These are phyloP conservation scores for Rhagonycha fulva DNA, from an alignment of 2,888 invertebrate species.

Conservation along the genomic window DNA sequence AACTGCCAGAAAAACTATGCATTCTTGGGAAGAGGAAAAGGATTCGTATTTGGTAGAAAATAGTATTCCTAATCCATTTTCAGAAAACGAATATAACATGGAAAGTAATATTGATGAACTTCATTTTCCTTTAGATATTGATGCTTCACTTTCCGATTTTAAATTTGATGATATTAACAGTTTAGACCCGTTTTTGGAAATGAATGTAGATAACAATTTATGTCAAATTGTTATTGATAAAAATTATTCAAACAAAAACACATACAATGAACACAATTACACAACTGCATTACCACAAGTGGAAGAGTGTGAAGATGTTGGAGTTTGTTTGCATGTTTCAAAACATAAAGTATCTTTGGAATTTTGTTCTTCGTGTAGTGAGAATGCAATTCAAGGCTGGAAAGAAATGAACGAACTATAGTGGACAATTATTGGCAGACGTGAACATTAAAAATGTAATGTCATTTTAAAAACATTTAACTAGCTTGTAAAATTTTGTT, in stretches of 20 bases:
- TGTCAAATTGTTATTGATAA: not conserved
- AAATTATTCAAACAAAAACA: not conserved
- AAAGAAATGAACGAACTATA: conserved; percentile 24
- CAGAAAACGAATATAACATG: not conserved
- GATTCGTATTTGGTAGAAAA: conserved; percentile 5
- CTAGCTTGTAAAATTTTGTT: conserved; percentile 20
- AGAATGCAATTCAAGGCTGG: conserved; percentile 52
- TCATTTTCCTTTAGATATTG: conserved; percentile 2
- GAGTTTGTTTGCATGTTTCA: conserved; percentile 63
- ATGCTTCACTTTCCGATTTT: conserved; percentile 5
- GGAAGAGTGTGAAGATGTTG: conserved; percentile 50
- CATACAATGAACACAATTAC: conserved; percentile 46
- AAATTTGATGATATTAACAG: not conserved
- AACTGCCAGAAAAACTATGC: conserved; percentile 18
- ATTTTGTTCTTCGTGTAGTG: conserved; percentile 62
- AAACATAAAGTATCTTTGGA: conserved; percentile 62
- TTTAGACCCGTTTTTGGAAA: not conserved
- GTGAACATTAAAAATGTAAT: conserved; percentile 44
- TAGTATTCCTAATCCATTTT: not conserved
- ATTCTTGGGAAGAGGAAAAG: conserved; percentile 35
- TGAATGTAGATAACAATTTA: not conserved
- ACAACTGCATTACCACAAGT: conserved; percentile 20
- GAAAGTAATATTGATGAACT: not conserved
- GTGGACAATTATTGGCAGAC: conserved; percentile 21
- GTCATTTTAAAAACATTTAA: conserved; percentile 32